phyloP scores from a whole-genome alignment of 2,113 vertebrate species.

The Pipra filicauda region DNA sequence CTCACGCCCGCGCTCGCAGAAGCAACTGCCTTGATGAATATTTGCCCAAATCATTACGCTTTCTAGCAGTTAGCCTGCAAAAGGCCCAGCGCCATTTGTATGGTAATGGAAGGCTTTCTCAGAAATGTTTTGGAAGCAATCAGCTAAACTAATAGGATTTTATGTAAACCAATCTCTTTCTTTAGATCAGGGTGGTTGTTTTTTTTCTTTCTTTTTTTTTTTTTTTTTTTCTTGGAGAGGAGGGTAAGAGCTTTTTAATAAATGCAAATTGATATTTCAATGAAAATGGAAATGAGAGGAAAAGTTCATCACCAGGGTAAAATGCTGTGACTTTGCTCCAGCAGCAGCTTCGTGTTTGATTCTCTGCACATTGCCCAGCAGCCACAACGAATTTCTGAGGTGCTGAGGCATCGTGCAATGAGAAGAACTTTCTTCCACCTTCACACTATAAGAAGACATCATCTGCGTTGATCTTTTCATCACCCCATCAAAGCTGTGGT shows the following conservation, averaged over 20 bases:
- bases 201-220: background rate
- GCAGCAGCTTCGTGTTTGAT: background rate
- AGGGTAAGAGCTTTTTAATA: conserved; percentile 57
- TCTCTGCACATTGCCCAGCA: background rate
- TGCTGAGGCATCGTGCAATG: background rate
- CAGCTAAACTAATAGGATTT: conserved; percentile 64
- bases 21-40: conserved; percentile 57
- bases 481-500: background rate
- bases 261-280: conserved; percentile 62
- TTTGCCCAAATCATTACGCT: conserved; percentile 47
- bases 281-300: conserved; percentile 51
- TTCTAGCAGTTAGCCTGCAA: conserved; percentile 37
- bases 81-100: conserved; percentile 48
- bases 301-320: conserved; percentile 47
- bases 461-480: background rate
- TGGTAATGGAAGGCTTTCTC: conserved; percentile 60
- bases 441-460: background rate
- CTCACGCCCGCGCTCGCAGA: background rate
- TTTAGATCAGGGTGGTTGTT: conserved; percentile 8
- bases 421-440: background rate
- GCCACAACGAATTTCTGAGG: background rate
- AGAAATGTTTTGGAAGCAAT: conserved; percentile 64
- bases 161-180: conserved; percentile 59
- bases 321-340: background rate
- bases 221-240: background rate